Conservation (phyloP, 2,797 vertebrate genomes). For the Gorsachius magnificus region DNA sequence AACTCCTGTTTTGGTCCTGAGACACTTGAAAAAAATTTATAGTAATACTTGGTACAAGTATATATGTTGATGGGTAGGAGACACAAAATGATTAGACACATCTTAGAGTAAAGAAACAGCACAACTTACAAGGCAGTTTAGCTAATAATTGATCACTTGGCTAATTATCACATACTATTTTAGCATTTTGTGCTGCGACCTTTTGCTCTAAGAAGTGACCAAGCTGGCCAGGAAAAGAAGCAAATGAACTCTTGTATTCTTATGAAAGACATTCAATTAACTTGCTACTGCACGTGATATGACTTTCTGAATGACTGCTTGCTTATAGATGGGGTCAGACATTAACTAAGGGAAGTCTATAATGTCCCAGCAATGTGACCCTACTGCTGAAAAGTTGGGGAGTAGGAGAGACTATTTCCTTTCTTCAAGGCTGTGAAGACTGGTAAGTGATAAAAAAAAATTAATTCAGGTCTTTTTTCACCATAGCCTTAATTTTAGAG, state of each 20-base stretch:
- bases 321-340: neutral
- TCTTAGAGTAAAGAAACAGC: neutral
- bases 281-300: neutral
- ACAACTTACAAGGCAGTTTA: neutral
- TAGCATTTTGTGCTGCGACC: neutral
- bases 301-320: neutral
- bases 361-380: neutral
- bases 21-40: neutral
- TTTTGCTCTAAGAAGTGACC: neutral
- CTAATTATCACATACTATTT: neutral
- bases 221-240: neutral
- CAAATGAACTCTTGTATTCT: neutral
- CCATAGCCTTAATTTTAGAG: slow-evolving; percentile 16
- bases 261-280: neutral
- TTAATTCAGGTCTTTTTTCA: neutral
- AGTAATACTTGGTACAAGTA: neutral
- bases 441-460: neutral
- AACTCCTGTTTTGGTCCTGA: neutral
- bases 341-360: slow-evolving; percentile 1
- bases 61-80: neutral
- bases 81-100: neutral
- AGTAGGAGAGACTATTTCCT: neutral
- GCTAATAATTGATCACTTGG: neutral
- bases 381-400: neutral
- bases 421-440: slow-evolving; percentile 19